Conservation (phyloP, 2,888 invertebrate genomes). For the Microctonus aethiopoides region DNA sequence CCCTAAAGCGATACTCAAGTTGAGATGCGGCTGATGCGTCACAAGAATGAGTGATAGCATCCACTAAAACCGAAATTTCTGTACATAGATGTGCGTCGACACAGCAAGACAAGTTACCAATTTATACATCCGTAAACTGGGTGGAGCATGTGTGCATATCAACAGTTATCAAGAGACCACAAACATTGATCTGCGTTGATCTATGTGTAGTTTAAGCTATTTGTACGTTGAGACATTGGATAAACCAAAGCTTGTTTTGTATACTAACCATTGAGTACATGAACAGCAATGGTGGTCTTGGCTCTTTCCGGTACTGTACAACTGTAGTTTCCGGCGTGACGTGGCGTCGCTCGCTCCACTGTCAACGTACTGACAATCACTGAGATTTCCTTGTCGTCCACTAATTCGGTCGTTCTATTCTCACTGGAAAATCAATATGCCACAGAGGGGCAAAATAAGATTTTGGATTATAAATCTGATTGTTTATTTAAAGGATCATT, state of each 20-base stretch:
- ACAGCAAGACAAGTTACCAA: slow-evolving; percentile 13
- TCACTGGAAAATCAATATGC: slow-evolving; percentile 60
- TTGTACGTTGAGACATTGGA: not conserved
- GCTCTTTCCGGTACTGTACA: slow-evolving; percentile 70
- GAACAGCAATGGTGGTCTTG: slow-evolving; percentile 71
- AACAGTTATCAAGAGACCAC: not conserved
- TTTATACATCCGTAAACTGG: slow-evolving; percentile 14
- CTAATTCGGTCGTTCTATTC: slow-evolving; percentile 65
- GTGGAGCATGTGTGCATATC: not conserved
- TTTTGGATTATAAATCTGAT: too few relatives aligned
- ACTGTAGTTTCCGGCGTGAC: slow-evolving; percentile 74
- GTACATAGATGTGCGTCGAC: not conserved
- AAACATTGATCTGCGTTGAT: slow-evolving; percentile 15
- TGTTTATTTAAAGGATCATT: too few relatives aligned
- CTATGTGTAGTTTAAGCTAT: not conserved
- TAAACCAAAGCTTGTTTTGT: slow-evolving; percentile 44
- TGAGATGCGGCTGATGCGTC: not conserved
- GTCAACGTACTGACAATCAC: slow-evolving; percentile 69
- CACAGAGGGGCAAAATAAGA: too few relatives aligned
- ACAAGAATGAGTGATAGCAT: not conserved
- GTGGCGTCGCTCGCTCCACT: slow-evolving; percentile 70
- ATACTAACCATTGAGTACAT: slow-evolving; percentile 72
- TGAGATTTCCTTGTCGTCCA: slow-evolving; percentile 62
- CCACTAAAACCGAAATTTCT: not conserved
- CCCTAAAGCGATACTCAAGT: not conserved